Percentiles rank a stretch among this genome's conserved stretches.
phyloP scores from a whole-genome alignment of 1,140 invertebrate species.

The Drosophila ananassae region DNA sequence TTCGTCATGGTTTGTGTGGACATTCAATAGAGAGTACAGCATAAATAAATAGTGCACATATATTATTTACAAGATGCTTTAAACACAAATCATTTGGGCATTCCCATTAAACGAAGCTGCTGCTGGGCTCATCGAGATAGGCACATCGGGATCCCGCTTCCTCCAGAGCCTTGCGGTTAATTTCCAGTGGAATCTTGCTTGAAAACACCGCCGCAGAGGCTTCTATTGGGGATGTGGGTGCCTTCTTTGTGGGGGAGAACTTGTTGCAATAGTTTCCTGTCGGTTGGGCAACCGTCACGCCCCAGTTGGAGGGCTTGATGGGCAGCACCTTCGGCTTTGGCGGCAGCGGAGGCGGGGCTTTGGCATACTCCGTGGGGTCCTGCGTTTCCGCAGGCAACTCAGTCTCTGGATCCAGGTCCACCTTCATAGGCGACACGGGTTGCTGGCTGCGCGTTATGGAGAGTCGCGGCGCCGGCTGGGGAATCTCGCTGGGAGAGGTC shows the following conservation, averaged over 20 bases:
- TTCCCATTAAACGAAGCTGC: constrained; percentile 86
- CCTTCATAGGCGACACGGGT: constrained; percentile 68
- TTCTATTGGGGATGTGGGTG: constrained; percentile 41
- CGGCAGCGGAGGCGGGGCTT: constrained; percentile 85
- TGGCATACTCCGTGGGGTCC: constrained; percentile 60
- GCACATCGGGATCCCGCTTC: constrained; percentile 76
- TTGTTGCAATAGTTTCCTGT: constrained; percentile 65
- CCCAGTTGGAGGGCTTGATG: constrained; percentile 86
- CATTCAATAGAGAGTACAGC: constrained; percentile 31
- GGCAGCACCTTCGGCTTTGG: constrained; percentile 87
- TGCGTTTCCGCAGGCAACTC: constrained; percentile 34
- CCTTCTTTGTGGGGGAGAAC: constrained; percentile 63
- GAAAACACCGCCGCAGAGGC: constrained; percentile 47
- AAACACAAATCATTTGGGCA: constrained; percentile 19
- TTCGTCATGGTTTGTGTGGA: constrained; percentile 52
- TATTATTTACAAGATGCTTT: constrained; percentile 37
- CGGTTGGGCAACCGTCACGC: constrained; percentile 52
- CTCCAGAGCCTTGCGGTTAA: constrained; percentile 63
- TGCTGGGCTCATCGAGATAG: constrained; percentile 87
- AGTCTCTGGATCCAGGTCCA: constrained; percentile 61
- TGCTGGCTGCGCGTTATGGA: constrained; percentile 69
- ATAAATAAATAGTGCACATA: constrained; percentile 63
- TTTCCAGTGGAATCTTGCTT: constrained; percentile 62
- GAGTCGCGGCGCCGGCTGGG: constrained; percentile 78
- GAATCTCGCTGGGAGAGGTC: constrained; percentile 42